Conservation (phyloP, 2,113 vertebrate species). For the Parus major region DNA sequence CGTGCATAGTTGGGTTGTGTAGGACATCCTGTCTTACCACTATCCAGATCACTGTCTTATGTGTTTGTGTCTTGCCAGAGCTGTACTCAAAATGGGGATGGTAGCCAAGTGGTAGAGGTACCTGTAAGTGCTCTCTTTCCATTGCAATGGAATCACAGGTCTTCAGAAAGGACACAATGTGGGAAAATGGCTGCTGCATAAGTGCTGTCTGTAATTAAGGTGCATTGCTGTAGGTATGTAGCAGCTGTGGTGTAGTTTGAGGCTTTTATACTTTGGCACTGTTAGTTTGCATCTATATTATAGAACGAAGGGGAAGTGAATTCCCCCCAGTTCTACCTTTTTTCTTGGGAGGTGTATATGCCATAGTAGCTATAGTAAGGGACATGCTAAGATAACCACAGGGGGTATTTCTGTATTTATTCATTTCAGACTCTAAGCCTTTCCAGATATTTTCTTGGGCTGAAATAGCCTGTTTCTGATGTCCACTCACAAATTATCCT, state of each 20-base stretch:
- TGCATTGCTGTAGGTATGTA: neutral
- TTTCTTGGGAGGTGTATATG: neutral
- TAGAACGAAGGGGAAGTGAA: neutral
- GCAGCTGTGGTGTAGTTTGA: neutral
- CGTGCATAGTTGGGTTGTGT: neutral
- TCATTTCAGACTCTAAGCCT: neutral
- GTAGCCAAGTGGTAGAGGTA: neutral
- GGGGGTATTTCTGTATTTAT: neutral
- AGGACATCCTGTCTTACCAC: neutral
- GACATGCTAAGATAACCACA: neutral
- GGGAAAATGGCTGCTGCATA: neutral
- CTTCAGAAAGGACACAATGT: neutral
- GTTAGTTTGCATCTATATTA: neutral
- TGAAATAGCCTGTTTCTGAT: neutral
- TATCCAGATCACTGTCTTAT: neutral
- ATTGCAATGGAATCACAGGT: neutral
- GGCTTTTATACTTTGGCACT: neutral
- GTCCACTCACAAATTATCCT: neutral
- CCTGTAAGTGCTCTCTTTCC: neutral
- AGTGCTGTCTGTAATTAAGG: neutral
- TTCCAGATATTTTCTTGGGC: neutral
- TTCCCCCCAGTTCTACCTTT: neutral
- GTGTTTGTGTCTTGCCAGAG: neutral
- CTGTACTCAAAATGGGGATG: neutral
- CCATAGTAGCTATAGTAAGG: neutral